Evolutionary conservation across 2,113 vertebrate genomes (phyloP).

Genomic region (Capra hircus): DNA sequence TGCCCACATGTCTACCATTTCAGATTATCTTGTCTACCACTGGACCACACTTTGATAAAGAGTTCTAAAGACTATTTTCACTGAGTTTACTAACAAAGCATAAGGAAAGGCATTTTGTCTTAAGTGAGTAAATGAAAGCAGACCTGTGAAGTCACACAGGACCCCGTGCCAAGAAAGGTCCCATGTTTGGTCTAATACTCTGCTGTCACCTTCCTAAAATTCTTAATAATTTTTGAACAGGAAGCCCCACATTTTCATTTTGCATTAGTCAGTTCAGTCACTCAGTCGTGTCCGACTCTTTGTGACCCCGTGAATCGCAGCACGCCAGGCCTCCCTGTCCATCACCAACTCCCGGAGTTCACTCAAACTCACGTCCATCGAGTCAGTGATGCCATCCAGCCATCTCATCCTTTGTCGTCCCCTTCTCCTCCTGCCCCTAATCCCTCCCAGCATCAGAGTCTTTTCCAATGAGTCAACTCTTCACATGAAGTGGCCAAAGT

Average conservation of each 20-base stretch:
- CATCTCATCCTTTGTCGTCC: no score
- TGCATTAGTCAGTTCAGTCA: not conserved
- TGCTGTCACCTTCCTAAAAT: not conserved
- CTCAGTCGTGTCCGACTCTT: no score
- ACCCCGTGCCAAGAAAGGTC: not conserved
- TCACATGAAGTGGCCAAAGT: no score
- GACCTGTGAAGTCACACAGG: no score
- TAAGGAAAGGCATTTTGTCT: not conserved
- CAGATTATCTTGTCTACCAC: not conserved
- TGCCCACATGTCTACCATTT: not conserved
- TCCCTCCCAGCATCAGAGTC: no score
- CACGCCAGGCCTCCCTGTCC: no score
- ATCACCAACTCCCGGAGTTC: no score
- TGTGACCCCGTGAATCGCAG: accelerated
- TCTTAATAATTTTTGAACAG: conserved; percentile 9
- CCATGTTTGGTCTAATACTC: not conserved
- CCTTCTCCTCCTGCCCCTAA: no score
- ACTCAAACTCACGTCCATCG: no score
- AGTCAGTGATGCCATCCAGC: no score
- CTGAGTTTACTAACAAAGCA: not conserved
- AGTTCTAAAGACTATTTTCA: not conserved
- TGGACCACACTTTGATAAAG: not conserved
- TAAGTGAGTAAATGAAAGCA: not conserved
- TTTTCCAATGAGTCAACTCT: no score
- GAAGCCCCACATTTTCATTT: not conserved